Conservation (phyloP, 23 tunicate species). For the Halocynthia aurantium region DNA sequence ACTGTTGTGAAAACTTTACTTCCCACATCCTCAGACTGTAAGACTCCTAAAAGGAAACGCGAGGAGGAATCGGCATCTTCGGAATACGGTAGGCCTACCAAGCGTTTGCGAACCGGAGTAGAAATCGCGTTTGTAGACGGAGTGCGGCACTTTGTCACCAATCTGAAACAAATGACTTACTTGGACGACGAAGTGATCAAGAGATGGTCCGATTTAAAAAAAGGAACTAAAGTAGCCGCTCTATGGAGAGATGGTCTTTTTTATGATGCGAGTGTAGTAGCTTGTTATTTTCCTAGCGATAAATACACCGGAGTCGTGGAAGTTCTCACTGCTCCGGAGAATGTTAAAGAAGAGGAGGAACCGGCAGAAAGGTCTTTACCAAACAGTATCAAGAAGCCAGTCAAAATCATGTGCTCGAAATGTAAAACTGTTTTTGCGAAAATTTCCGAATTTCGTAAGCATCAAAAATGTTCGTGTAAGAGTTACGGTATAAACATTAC, state of each 20-base stretch:
- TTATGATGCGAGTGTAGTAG: slow-evolving; percentile 62
- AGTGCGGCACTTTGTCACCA: slow-evolving; percentile 54
- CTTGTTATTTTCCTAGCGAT: slow-evolving; percentile 5
- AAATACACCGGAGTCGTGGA: not conserved
- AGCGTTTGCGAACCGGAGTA: slow-evolving; percentile 30
- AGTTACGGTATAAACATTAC: slow-evolving; percentile 9
- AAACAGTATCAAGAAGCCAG: not conserved
- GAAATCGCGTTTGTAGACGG: slow-evolving; percentile 70
- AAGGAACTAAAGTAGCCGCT: slow-evolving; percentile 78
- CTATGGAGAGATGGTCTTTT: slow-evolving; percentile 61
- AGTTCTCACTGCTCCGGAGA: not conserved
- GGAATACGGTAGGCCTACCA: too few species aligned
- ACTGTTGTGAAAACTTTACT: too few species aligned
- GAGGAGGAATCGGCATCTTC: too few species aligned
- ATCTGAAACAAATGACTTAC: slow-evolving; percentile 36
- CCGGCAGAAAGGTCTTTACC: not conserved
- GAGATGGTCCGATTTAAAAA: slow-evolving; percentile 53
- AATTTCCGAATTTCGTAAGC: slow-evolving; percentile 23
- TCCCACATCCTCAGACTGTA: too few species aligned
- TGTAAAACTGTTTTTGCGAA: slow-evolving; percentile 29
- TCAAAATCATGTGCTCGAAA: slow-evolving; percentile 28
- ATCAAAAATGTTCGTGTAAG: slow-evolving; percentile 51
- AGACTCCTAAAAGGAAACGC: too few species aligned
- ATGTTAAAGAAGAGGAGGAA: not conserved
- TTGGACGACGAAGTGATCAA: slow-evolving; percentile 70